These are phyloP conservation scores for Cenopis cana DNA, from an alignment of 2,888 invertebrate species.

Conservation along the genomic window DNA sequence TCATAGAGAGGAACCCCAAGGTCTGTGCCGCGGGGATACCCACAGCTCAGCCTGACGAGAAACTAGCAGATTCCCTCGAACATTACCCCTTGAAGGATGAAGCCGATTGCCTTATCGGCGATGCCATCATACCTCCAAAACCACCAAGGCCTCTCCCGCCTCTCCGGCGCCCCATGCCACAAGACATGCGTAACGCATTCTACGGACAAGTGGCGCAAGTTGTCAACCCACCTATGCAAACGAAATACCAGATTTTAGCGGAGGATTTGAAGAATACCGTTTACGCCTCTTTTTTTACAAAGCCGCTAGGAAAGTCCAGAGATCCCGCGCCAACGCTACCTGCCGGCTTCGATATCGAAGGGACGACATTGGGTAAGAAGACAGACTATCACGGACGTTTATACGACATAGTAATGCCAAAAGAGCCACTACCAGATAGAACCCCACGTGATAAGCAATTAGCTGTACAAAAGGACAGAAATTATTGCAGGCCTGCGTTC, in stretches of 20 bases:
- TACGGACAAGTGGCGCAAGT: slow-evolving; percentile 58
- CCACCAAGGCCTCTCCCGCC: slow-evolving; percentile 63
- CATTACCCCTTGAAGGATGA: slow-evolving; percentile 73
- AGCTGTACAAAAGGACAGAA: slow-evolving; percentile 62
- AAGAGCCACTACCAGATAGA: slow-evolving; percentile 63
- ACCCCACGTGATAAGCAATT: slow-evolving; percentile 59
- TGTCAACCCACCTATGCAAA: slow-evolving; percentile 65
- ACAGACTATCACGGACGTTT: slow-evolving; percentile 60
- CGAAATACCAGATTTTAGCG: slow-evolving; percentile 70
- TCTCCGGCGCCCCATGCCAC: slow-evolving; percentile 61
- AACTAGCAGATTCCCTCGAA: slow-evolving; percentile 60
- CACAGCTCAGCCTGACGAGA: slow-evolving; percentile 63
- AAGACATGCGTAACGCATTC: slow-evolving; percentile 60
- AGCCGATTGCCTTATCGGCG: slow-evolving; percentile 69
- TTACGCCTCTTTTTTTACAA: slow-evolving; percentile 73
- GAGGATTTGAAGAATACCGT: slow-evolving; percentile 70
- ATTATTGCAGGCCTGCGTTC: slow-evolving; percentile 74
- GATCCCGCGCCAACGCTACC: slow-evolving; percentile 75
- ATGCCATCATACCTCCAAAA: slow-evolving; percentile 66
- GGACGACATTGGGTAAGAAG: slow-evolving; percentile 70
- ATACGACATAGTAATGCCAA: slow-evolving; percentile 75
- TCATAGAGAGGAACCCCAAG: slow-evolving; percentile 68
- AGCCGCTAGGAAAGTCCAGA: slow-evolving; percentile 59
- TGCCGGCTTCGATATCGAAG: slow-evolving; percentile 63
- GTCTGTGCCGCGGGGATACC: slow-evolving; percentile 75